Percentiles rank a stretch among this genome's conserved stretches.
These are phyloP conservation scores for Himalopsyche tibetana DNA, from an alignment of 2,888 invertebrate genomes.

Conservation along the genomic window DNA sequence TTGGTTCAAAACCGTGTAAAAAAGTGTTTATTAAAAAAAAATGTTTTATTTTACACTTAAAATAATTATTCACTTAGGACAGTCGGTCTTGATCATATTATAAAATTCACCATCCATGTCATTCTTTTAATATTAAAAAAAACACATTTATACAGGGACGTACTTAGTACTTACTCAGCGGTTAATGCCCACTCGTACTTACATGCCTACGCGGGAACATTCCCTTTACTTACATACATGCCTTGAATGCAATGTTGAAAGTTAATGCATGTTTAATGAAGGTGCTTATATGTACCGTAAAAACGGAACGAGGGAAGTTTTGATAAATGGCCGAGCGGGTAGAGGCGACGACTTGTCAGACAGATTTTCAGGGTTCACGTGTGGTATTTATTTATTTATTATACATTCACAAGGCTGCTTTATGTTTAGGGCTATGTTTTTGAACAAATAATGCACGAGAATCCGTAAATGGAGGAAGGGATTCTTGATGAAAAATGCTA, in stretches of 20 bases:
- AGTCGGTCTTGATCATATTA: too few species aligned
- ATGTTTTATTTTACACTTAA: too few species aligned
- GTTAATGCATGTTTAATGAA: conserved; percentile 59
- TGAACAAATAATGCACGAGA: too few species aligned
- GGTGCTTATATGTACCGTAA: conserved; percentile 45
- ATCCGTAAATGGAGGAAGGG: too few species aligned
- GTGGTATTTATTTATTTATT: not conserved
- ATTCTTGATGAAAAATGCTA: too few species aligned
- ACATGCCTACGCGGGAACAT: not conserved
- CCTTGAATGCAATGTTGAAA: conserved; percentile 58
- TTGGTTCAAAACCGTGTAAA: too few species aligned
- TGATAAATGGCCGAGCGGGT: conserved; percentile 50
- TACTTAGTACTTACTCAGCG: not conserved
- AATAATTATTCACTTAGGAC: too few species aligned
- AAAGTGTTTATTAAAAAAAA: too few species aligned
- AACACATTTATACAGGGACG: too few species aligned
- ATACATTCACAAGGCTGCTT: not conserved
- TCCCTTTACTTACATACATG: conserved; percentile 14
- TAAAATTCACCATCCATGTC: too few species aligned
- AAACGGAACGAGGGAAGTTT: conserved; percentile 51
- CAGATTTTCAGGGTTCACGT: not conserved
- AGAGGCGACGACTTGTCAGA: not conserved
- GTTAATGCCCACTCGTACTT: not conserved
- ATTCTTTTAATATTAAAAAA: too few species aligned
- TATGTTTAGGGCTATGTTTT: too few species aligned